Evolutionary conservation across 1,140 invertebrate genomes (phyloP).

Genomic region (Aricia agestis): DNA sequence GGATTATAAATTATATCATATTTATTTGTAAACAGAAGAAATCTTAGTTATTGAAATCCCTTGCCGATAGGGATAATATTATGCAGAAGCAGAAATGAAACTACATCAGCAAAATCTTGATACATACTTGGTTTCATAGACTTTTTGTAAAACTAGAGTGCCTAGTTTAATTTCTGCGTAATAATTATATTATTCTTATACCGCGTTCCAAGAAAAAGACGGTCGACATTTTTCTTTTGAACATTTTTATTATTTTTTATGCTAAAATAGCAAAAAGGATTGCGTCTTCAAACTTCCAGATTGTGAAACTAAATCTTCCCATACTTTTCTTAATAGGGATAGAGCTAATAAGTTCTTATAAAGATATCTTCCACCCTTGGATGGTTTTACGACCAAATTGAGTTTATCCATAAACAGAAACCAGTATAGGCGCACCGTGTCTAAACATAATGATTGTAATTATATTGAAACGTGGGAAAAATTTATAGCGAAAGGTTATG

Average conservation of each 20-base stretch:
- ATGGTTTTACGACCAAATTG: not conserved
- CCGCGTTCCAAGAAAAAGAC: too few relatives aligned
- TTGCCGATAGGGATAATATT: too few relatives aligned
- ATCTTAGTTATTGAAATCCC: too few relatives aligned
- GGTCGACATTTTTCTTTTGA: not conserved
- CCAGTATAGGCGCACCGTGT: slow-evolving; percentile 1
- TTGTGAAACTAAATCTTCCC: not conserved
- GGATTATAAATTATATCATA: too few relatives aligned
- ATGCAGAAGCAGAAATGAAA: too few relatives aligned
- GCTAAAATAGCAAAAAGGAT: too few relatives aligned
- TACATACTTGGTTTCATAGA: too few relatives aligned
- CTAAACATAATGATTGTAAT: not conserved
- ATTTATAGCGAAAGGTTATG: not conserved
- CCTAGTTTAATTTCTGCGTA: too few relatives aligned
- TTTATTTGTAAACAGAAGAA: too few relatives aligned
- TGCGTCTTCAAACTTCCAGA: not conserved
- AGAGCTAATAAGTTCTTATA: not conserved
- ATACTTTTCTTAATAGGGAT: not conserved
- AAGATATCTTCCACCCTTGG: not conserved
- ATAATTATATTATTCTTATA: too few relatives aligned
- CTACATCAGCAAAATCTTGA: too few relatives aligned
- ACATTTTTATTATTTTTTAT: not conserved
- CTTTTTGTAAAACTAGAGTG: too few relatives aligned
- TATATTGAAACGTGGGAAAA: not conserved
- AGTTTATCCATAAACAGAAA: not conserved